These are phyloP conservation scores for Hirudo medicinalis DNA, from an alignment of 1,140 invertebrate species.

Conservation along the genomic window DNA sequence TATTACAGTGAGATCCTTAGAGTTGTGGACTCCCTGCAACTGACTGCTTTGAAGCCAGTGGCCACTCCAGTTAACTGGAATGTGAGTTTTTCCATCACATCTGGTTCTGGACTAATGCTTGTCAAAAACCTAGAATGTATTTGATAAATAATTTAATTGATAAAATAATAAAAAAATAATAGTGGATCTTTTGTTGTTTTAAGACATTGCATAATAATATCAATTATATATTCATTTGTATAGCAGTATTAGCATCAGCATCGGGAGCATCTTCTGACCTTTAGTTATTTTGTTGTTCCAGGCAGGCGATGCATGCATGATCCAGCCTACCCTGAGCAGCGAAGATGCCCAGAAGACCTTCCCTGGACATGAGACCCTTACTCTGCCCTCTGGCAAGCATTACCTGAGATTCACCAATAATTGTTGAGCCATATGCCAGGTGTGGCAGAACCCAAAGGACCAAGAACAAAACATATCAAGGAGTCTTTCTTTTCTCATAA, in stretches of 20 bases:
- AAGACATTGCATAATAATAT: background rate
- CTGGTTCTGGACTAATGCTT: background rate
- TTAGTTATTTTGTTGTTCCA: slow-evolving; percentile 30
- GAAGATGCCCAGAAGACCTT: slow-evolving; percentile 59
- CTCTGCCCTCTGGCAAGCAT: slow-evolving; percentile 64
- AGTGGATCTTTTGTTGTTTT: no score
- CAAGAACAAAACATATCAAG: no score
- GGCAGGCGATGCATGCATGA: slow-evolving; percentile 67
- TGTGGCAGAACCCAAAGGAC: no score
- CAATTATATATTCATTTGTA: slow-evolving; percentile 31
- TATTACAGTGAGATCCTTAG: slow-evolving; percentile 74
- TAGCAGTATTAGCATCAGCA: no score
- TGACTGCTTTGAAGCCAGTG: slow-evolving; percentile 65
- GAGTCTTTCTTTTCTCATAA: no score
- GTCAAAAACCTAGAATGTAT: no score
- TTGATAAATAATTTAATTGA: no score
- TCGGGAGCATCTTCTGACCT: no score
- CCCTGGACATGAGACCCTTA: slow-evolving; percentile 53
- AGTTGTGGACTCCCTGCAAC: slow-evolving; percentile 71
- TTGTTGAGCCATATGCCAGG: no score
- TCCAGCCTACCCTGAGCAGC: slow-evolving; percentile 57
- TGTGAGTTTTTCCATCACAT: slow-evolving; percentile 37
- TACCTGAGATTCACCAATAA: slow-evolving; percentile 59
- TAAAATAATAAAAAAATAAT: no score
- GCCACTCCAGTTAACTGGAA: slow-evolving; percentile 78